Evolutionary conservation across 1,140 invertebrate genomes (phyloP).

Genomic region (Drosophila sp.): DNA sequence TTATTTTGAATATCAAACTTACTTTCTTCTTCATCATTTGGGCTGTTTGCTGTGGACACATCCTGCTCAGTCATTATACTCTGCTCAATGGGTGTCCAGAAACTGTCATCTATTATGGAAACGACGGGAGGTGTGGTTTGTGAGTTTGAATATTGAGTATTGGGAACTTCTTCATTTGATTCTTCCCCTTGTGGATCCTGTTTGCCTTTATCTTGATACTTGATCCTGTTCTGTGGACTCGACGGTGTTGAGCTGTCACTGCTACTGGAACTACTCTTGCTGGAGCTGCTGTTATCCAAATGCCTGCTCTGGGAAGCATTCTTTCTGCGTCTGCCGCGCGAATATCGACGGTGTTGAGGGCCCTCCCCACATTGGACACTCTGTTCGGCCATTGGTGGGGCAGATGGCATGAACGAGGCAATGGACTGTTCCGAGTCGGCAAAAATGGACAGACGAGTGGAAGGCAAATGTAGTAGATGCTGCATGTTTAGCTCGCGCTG

Average conservation of each 20-base stretch:
- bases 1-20: constrained; percentile 3
- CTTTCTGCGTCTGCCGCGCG: not conserved
- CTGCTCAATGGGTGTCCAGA: constrained; percentile 21
- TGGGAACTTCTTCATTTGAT: not conserved
- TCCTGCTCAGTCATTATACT: not conserved
- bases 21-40: not conserved
- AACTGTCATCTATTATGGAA: constrained; percentile 23
- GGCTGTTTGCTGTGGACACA: not conserved
- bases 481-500: constrained; percentile 30
- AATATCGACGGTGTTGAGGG: not conserved
- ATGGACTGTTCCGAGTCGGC: constrained; percentile 12
- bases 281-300: constrained; percentile 31
- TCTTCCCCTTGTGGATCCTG: not conserved
- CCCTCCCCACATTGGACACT: not conserved
- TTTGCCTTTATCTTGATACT: not conserved
- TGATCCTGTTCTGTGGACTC: not conserved
- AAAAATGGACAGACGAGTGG: constrained; percentile 20
- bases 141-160: not conserved
- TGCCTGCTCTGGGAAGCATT: constrained; percentile 13
- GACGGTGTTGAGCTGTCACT: constrained; percentile 14
- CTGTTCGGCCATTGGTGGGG: constrained; percentile 1
- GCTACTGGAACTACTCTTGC: constrained; percentile 15
- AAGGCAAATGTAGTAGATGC: constrained; percentile 27
- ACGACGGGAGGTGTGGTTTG: not conserved
- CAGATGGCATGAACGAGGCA: not conserved